phyloP scores from a whole-genome alignment of 2,113 vertebrate genomes.

The Eurypyga helias region DNA sequence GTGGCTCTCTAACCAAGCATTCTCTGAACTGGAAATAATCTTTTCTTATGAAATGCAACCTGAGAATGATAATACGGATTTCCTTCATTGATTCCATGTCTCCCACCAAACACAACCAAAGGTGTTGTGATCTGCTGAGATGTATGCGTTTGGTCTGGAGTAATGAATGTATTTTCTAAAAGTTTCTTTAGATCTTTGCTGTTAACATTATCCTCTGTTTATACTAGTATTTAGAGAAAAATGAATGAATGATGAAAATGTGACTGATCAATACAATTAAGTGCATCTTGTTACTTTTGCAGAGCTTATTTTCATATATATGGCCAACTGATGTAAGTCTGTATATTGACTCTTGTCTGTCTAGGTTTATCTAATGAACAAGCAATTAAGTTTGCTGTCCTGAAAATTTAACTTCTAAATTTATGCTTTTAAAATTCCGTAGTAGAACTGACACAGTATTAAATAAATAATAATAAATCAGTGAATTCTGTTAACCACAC shows the following conservation, averaged over 20 bases:
- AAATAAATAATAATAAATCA: neutral
- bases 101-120: neutral
- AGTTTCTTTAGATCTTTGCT: neutral
- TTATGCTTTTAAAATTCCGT: neutral
- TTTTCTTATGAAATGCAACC: neutral
- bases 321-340: neutral
- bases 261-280: neutral
- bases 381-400: neutral
- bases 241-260: neutral
- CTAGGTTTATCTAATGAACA: neutral
- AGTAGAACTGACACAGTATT: neutral
- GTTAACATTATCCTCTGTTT: neutral
- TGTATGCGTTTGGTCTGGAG: neutral
- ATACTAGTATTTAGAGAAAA: neutral
- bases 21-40: neutral
- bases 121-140: neutral
- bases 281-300: neutral
- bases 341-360: neutral
- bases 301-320: neutral
- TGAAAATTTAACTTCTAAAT: neutral
- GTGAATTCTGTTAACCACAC: neutral
- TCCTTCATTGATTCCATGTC: neutral
- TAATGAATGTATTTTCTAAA: neutral
- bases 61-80: neutral
- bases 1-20: neutral